Percentiles rank a stretch among this genome's conserved stretches.
These are phyloP conservation scores for Bombus pascuorum DNA, from an alignment of 1,140 invertebrate genomes.

Conservation along the genomic window DNA sequence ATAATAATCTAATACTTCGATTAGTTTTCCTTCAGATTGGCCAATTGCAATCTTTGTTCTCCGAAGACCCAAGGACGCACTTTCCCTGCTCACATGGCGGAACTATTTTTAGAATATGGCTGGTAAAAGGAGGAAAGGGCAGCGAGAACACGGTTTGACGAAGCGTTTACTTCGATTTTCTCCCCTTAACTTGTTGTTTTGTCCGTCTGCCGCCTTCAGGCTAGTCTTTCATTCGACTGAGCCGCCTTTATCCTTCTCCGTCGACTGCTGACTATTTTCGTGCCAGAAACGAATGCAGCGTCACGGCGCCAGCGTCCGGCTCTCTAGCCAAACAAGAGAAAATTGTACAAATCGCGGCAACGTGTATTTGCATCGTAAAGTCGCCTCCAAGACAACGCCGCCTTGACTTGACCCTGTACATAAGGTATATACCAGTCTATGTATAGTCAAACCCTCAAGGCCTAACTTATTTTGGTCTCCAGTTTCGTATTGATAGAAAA, in stretches of 20 bases:
- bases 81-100: neutral
- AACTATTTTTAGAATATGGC: conserved; percentile 24
- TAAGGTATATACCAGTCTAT: neutral
- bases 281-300: conserved; percentile 23
- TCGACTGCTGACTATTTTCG: conserved; percentile 40
- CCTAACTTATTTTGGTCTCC: neutral
- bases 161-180: conserved; percentile 22
- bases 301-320: conserved; percentile 14
- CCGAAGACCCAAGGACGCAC: neutral
- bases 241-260: conserved; percentile 22
- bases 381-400: no score
- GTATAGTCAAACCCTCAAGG: no score
- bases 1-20: neutral
- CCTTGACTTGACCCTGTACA: conserved; percentile 6
- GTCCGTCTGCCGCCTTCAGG: conserved; percentile 19
- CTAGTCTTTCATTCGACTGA: conserved; percentile 17
- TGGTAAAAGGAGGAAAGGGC: conserved; percentile 12
- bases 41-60: neutral
- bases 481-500: neutral
- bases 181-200: conserved; percentile 2
- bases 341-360: neutral
- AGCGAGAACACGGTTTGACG: conserved; percentile 2
- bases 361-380: conserved; percentile 3
- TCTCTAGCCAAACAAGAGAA: conserved; percentile 4
- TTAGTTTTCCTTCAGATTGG: neutral